Base-by-base conservation (phyloP, 2,888 invertebrate genomes). In the Aquatica leii region DNA sequence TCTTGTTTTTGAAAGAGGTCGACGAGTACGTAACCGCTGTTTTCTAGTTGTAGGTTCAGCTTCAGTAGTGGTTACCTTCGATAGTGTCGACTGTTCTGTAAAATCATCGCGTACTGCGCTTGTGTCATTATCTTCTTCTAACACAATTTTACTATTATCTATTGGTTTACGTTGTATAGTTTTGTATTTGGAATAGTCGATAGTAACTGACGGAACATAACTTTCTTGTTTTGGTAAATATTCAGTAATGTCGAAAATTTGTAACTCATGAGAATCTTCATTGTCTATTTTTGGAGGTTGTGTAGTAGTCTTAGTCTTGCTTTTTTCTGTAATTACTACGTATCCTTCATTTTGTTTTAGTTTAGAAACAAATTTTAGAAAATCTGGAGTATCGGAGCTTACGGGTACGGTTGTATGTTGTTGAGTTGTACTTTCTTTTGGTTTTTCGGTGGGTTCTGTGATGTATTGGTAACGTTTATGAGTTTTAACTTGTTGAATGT, bases 181-280 rank as follows among this genome's bases (percentile, higher is more conserved):
- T 71, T 79, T 80, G 50, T 82, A 82, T 65, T 80, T 82, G 0
- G 80, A 80, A 40, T 76, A 78, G 65, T 82, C 81, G 24, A 81
- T 76, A 0, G 75, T 68, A 3, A 80, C 80, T 67, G 70, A 72
- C 3, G 80, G 78, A 41, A 66, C n/a, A n/a, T n/a, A n/a, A n/a
- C n/a, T 69, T 65, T 76, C 78, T 0, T 77, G 68, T 71, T 78
- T 77, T 0, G 80, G 79, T 17, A 79, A 59, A 58, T 76, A 80
- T 15, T 79, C 80, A n/a, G 71, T 70, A 31, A 80, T 78, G 64
- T 81, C 80, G 62, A 80, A 80, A 53, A 79, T 77, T 62, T 78
- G 73, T 6, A 48, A 15, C 1, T 41, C 55, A 50, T 67, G 5
- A 14, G 49, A 21, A 5, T 43, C 5, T 14, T 41, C 24, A n/a